Conservation (phyloP, 2,888 invertebrate species). For the Aspidiotus rigidus region DNA sequence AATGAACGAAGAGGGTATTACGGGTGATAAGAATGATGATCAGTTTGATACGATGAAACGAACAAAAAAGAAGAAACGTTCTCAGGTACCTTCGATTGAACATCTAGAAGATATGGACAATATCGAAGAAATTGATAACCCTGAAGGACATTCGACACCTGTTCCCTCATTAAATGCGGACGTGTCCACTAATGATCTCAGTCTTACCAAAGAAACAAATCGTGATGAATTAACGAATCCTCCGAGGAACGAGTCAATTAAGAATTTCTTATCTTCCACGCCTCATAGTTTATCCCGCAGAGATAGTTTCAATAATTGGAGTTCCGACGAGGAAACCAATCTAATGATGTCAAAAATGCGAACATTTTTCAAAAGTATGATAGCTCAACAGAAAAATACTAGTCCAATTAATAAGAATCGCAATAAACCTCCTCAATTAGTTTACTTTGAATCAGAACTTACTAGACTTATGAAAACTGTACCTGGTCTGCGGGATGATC, state of each 20-base stretch:
- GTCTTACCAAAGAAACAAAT: slow-evolving; percentile 28
- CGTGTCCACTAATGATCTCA: slow-evolving; percentile 78
- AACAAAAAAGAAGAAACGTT: slow-evolving; percentile 65
- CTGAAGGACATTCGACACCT: slow-evolving; percentile 40
- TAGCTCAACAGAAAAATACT: slow-evolving; percentile 52
- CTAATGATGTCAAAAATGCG: slow-evolving; percentile 92
- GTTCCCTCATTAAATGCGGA: slow-evolving; percentile 68
- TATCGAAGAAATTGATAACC: slow-evolving; percentile 47
- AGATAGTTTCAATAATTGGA: slow-evolving; percentile 89
- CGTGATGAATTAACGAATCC: slow-evolving; percentile 1
- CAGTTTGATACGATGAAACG: slow-evolving; percentile 74
- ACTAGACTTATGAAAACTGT: slow-evolving; percentile 88
- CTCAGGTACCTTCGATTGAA: slow-evolving; percentile 38
- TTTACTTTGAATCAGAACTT: slow-evolving; percentile 81
- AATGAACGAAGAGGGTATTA: slow-evolving; percentile 52
- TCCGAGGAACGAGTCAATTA: slow-evolving; percentile 9
- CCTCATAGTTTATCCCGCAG: slow-evolving; percentile 57
- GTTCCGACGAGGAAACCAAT: slow-evolving; percentile 87
- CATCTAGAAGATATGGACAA: slow-evolving; percentile 38
- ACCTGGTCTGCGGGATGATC: slow-evolving; percentile 80
- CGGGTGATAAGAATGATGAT: slow-evolving; percentile 61
- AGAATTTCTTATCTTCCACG: slow-evolving; percentile 26
- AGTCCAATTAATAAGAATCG: slow-evolving; percentile 42
- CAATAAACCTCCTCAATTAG: slow-evolving; percentile 72
- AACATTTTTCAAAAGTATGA: slow-evolving; percentile 83